Percentiles rank a stretch among this genome's conserved stretches.
phyloP scores from a whole-genome alignment of 2,113 vertebrate genomes.

The Halcyon malimbica region DNA sequence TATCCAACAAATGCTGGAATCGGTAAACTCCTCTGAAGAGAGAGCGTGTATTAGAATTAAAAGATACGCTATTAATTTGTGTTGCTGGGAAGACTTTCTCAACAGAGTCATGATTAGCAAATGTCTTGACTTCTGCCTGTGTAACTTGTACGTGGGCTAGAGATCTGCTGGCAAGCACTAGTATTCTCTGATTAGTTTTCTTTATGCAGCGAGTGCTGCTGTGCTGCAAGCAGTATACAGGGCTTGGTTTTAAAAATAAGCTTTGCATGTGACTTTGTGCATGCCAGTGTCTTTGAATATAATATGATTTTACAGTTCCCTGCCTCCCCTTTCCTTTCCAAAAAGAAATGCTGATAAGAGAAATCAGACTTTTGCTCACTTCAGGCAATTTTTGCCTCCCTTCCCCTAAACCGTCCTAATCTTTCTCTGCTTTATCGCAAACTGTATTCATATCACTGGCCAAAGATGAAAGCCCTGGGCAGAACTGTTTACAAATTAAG shows the following conservation, averaged over 20 bases:
- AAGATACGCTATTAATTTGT: not conserved
- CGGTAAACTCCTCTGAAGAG: not conserved
- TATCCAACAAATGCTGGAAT: not conserved
- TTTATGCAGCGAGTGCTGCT: not conserved
- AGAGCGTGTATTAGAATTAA: not conserved
- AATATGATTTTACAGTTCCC: not conserved
- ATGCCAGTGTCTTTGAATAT: not conserved
- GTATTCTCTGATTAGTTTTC: not conserved
- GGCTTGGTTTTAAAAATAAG: constrained; percentile 26
- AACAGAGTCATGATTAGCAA: not conserved
- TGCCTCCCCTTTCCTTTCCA: not conserved
- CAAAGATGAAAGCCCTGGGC: not conserved
- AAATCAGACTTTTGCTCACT: not conserved
- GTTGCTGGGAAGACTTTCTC: not conserved
- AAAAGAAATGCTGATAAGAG: not conserved
- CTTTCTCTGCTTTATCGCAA: not conserved
- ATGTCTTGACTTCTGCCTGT: not conserved
- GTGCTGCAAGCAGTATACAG: not conserved
- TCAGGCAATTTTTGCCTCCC: not conserved
- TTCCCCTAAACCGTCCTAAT: not conserved
- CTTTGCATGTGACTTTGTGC: constrained; percentile 1
- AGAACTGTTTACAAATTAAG: not conserved
- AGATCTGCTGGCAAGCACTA: not conserved
- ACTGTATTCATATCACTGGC: not conserved
- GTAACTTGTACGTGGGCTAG: not conserved